Percentiles rank a stretch among this genome's conserved stretches.
phyloP scores from a whole-genome alignment of 2,888 invertebrate species.

The Eupeodes latifasciatus region DNA sequence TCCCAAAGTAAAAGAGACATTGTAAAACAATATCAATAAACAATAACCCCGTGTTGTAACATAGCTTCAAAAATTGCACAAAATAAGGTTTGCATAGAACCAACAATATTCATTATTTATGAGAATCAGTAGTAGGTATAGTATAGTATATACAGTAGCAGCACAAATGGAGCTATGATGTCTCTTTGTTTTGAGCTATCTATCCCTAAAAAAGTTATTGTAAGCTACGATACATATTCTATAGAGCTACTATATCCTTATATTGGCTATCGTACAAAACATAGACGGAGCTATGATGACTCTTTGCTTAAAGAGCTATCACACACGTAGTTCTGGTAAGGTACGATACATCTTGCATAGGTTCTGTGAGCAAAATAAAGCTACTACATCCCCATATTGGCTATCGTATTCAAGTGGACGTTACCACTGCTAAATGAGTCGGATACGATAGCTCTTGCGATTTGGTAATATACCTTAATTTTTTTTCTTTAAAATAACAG shows the following conservation, averaged over 20 bases:
- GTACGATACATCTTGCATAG: background rate
- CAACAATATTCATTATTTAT: no score
- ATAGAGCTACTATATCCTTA: slow-evolving; percentile 8
- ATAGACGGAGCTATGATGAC: background rate
- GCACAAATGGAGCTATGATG: no score
- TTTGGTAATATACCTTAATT: slow-evolving; percentile 2
- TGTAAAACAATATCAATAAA: no score
- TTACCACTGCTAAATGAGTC: slow-evolving; percentile 1
- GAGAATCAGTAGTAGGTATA: no score
- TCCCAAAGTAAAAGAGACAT: no score
- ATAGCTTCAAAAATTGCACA: no score
- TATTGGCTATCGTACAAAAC: background rate
- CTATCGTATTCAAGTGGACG: slow-evolving; percentile 6
- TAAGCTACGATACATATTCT: slow-evolving; percentile 4
- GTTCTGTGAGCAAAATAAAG: background rate
- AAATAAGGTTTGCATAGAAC: no score
- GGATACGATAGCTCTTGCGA: slow-evolving; percentile 1
- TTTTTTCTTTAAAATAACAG: slow-evolving; percentile 1
- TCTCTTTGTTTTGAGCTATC: background rate
- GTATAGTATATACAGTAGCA: no score
- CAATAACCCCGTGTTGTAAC: no score
- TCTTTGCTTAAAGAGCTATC: slow-evolving; percentile 18
- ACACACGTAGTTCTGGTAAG: background rate
- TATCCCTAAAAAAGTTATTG: slow-evolving; percentile 14
- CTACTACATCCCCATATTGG: background rate